These are phyloP conservation scores for Cynopterus brachyotis DNA, from an alignment of 2,113 vertebrate genomes.

Conservation along the genomic window DNA sequence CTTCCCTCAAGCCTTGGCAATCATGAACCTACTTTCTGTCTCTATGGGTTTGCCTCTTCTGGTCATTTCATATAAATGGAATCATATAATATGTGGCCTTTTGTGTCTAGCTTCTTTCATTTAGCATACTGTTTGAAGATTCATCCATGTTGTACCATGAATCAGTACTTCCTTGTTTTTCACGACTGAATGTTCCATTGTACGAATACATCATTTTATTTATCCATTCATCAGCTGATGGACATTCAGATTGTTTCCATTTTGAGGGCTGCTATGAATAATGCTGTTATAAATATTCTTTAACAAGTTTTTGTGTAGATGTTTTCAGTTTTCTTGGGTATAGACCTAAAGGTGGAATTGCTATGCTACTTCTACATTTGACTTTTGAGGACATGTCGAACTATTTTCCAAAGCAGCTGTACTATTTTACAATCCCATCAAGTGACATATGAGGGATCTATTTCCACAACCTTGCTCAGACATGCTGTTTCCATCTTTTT, in stretches of 20 bases:
- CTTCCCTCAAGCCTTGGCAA: neutral
- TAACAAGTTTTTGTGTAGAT: neutral
- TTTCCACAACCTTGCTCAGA: neutral
- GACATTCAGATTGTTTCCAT: neutral
- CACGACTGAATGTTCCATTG: neutral
- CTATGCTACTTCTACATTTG: neutral
- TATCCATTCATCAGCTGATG: neutral
- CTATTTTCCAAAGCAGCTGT: neutral
- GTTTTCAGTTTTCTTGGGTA: neutral
- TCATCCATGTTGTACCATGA: neutral
- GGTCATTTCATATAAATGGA: neutral
- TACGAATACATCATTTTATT: neutral
- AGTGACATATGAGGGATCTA: neutral
- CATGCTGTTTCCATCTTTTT: neutral
- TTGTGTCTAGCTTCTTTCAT: neutral
- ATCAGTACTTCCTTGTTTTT: neutral
- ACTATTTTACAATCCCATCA: neutral
- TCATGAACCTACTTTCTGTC: neutral
- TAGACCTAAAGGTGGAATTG: neutral
- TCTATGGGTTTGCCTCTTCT: neutral
- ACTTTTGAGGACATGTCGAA: neutral
- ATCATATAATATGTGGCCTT: neutral
- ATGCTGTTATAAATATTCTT: neutral
- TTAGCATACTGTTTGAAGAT: neutral
- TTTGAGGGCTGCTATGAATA: neutral